These are phyloP conservation scores for Scaptomyza cyrtandrae DNA, from an alignment of 2,888 invertebrate species.

Conservation along the genomic window DNA sequence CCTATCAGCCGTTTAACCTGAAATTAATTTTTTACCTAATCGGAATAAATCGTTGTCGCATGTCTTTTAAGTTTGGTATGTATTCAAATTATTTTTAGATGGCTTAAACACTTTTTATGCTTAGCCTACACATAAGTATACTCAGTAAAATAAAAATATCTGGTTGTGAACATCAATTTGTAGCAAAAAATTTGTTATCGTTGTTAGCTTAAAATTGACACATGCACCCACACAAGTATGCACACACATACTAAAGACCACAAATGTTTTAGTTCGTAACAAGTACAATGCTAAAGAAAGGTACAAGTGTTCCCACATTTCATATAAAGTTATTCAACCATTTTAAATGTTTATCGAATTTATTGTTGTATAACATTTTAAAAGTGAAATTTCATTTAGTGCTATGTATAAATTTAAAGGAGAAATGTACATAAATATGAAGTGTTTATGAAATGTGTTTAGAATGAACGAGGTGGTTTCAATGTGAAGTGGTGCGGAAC, in stretches of 20 bases:
- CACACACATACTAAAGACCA: conserved; percentile 3
- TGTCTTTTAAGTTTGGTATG: conserved; percentile 70
- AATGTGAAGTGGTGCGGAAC: conserved; percentile 18
- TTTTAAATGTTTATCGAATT: conserved; percentile 46
- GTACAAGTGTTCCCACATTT: conserved; percentile 27
- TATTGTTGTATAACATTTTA: conserved; percentile 39
- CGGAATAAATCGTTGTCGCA: conserved; percentile 67
- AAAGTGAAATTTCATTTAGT: conserved; percentile 10
- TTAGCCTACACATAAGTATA: conserved; percentile 12
- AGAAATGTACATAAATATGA: background rate
- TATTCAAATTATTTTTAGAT: conserved; percentile 39
- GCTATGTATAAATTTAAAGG: conserved; percentile 6
- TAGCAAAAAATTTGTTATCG: conserved; percentile 20
- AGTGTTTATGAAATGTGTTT: background rate
- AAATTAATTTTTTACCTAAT: conserved; percentile 52
- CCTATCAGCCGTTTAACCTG: conserved; percentile 24
- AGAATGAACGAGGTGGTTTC: conserved; percentile 36
- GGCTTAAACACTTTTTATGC: conserved; percentile 10
- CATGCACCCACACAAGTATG: background rate
- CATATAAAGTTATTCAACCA: conserved; percentile 24
- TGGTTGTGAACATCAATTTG: conserved; percentile 56
- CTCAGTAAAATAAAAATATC: conserved; percentile 16
- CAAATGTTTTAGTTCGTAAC: conserved; percentile 5
- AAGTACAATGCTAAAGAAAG: conserved; percentile 4
- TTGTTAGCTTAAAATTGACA: conserved; percentile 12